A percentile compares a stretch with the other conserved stretches of the same genome.
Conservation (phyloP, 2,113 vertebrate species). For the Semicossyphus pulcher region DNA sequence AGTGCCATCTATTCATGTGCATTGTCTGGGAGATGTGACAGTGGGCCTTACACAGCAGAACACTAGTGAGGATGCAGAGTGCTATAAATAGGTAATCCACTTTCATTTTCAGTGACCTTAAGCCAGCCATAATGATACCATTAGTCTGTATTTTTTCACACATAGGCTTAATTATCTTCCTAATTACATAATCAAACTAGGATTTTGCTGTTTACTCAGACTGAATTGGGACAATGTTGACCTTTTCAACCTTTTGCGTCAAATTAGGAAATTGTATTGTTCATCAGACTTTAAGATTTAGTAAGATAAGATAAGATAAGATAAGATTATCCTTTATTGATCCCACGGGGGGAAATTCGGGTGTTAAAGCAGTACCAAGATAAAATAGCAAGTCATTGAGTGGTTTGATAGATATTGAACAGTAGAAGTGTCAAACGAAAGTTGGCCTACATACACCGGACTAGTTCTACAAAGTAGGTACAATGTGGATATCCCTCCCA, state of each 20-base stretch:
- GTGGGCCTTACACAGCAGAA: background rate
- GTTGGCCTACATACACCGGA: background rate
- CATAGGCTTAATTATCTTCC: background rate
- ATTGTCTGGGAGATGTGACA: background rate
- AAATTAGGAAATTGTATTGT: too few relatives aligned
- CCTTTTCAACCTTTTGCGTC: background rate
- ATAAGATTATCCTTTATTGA: too few relatives aligned
- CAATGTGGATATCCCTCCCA: background rate
- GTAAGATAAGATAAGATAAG: too few relatives aligned
- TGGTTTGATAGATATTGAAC: background rate
- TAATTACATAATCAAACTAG: background rate
- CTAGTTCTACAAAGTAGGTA: background rate
- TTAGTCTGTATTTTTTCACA: background rate
- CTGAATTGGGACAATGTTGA: too few relatives aligned
- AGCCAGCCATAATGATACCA: background rate
- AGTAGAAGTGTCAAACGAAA: background rate
- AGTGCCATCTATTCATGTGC: background rate
- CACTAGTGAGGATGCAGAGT: background rate
- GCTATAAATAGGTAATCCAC: conserved; percentile 7
- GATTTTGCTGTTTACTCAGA: background rate
- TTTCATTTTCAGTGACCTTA: background rate
- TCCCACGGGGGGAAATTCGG: too few relatives aligned
- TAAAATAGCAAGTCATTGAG: too few relatives aligned
- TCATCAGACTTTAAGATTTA: too few relatives aligned
- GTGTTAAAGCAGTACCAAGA: too few relatives aligned